Base-by-base conservation (phyloP, 2,888 invertebrate species). In the Phaedon cochleariae region DNA sequence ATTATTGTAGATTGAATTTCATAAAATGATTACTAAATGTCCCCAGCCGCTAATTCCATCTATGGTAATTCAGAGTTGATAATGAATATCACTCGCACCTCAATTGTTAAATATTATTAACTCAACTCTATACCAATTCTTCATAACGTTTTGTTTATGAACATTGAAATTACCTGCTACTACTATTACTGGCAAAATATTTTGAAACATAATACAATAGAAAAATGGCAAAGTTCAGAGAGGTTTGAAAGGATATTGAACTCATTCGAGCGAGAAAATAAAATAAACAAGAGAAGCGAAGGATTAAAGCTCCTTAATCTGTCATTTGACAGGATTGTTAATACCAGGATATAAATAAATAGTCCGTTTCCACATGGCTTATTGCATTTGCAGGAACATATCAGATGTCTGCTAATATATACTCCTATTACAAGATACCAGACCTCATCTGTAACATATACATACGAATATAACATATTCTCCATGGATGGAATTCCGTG, bases 361-460 rank as follows among this genome's bases (percentile, higher is more conserved):
- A 41, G n/a, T 6, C 15, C 41, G 41, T 41, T 15, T n/a, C 41
- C 41, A 41, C 41, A 41, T 41, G 41, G 41, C 41, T 41, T 41
- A 41, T 41, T 41, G 41, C 41, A n/a, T 10, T 41, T 41, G 41
- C 41, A 41, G 15, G 41, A 15, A 41, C 41, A 41, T 41, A 41
- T 41, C 41, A 41, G 41, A 41, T 41, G 15, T 41, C 41, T 41
- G 41, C 41, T 41, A 41, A 41, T 41, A 41, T 41, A 41, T 41
- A 41, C 41, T 41, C 41, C 41, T 41, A 41, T 41, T 41, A 41
- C 41, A 41, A 41, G 41, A 41, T 41, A 41, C 41, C 41, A 41
- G 41, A 41, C 41, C 41, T 41, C 41, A 41, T 41, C 41, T 41
- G 41, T 41, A 41, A 41, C 15, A 12, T 41, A 41, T 41, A 41